phyloP scores from a whole-genome alignment of 2,113 vertebrate species.

The Cacatua alba region DNA sequence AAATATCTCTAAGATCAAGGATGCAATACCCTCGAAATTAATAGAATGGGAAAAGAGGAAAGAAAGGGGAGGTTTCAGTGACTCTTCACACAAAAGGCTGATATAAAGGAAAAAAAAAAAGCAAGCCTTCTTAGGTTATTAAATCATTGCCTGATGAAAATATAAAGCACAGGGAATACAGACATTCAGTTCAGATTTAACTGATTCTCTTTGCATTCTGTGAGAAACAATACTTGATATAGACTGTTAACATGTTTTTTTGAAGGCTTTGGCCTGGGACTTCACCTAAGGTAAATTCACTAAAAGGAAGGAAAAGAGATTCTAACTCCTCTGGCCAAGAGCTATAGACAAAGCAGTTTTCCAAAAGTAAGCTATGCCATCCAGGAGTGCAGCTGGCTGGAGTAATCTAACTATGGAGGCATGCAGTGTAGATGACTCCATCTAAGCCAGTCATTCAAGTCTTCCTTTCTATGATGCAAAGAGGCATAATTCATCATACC shows the following conservation, averaged over 20 bases:
- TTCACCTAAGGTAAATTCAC: not conserved
- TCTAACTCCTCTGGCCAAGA: not conserved
- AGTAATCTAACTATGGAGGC: not conserved
- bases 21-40: not conserved
- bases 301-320: not conserved
- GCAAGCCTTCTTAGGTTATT: not conserved
- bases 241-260: not conserved
- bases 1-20: constrained; percentile 11
- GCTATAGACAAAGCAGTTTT: not conserved
- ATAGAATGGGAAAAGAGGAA: not conserved
- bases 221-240: not conserved
- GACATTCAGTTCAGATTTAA: not conserved
- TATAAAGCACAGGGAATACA: not conserved
- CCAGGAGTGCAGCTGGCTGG: not conserved
- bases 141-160: not conserved
- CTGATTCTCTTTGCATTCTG: not conserved
- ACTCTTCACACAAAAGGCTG: not conserved
- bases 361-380: not conserved
- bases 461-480: not conserved
- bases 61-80: not conserved
- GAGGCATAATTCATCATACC: not conserved
- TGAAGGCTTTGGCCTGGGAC: not conserved
- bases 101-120: not conserved
- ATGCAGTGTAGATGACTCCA: not conserved
- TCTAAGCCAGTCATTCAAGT: not conserved